A percentile compares a stretch with the other conserved stretches of the same genome.
These are phyloP conservation scores for Xiphophorus hellerii DNA, from an alignment of 2,113 vertebrate genomes.

Conservation along the genomic window DNA sequence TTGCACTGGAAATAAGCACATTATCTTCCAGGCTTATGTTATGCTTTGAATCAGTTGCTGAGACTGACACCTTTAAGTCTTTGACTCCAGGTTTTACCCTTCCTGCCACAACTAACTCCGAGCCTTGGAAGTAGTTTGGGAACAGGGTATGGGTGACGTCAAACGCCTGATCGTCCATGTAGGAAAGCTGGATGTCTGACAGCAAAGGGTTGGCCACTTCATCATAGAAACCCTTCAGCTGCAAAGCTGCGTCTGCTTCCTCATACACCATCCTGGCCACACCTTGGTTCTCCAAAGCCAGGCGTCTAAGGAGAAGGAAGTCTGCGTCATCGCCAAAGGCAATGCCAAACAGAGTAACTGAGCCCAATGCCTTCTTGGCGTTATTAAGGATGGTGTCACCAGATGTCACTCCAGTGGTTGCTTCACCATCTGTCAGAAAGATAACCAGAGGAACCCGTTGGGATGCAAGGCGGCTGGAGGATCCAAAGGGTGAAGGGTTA, in stretches of 20 bases:
- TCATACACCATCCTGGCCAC: conserved; percentile 82
- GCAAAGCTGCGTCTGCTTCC: conserved; percentile 81
- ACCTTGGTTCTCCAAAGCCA: conserved; percentile 84
- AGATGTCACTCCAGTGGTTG: conserved; percentile 81
- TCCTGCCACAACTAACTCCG: conserved; percentile 85
- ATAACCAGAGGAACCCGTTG: conserved; percentile 81
- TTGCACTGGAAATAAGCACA: conserved; percentile 49
- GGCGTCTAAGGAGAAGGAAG: conserved; percentile 78
- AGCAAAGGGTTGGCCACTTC: conserved; percentile 86
- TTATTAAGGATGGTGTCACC: conserved; percentile 80
- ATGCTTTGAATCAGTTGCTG: conserved; percentile 71
- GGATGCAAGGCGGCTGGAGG: conserved; percentile 38
- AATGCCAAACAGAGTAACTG: conserved; percentile 82
- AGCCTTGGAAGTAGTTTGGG: conserved; percentile 86
- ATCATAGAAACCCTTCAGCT: conserved; percentile 85
- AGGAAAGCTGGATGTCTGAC: conserved; percentile 82
- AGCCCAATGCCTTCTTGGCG: conserved; percentile 76
- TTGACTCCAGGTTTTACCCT: conserved; percentile 74
- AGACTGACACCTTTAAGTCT: conserved; percentile 78
- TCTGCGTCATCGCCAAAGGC: conserved; percentile 87
- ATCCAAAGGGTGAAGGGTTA: conserved; percentile 64
- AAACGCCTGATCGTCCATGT: conserved; percentile 77
- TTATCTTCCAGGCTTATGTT: conserved; percentile 72
- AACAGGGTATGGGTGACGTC: conserved; percentile 80
- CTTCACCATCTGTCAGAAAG: conserved; percentile 87